Evolutionary conservation across 2,888 invertebrate genomes (phyloP), one percentile per base, ranked within the genome.

Genomic region (Hipparchia sbordonii): DNA sequence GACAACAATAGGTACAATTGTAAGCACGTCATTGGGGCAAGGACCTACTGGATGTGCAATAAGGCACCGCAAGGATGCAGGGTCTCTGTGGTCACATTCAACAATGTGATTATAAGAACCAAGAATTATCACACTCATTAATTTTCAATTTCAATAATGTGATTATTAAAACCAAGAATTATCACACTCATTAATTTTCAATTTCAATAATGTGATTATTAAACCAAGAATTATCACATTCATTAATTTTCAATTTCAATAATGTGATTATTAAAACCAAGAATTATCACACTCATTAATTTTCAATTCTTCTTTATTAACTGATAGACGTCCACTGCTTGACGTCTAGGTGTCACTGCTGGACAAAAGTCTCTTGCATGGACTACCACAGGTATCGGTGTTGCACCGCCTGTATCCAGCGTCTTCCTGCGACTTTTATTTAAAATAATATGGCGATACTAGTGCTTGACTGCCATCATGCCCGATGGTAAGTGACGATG

Each of bases 11-110:
- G 39, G 59, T 60, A 6, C 5, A 39, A 60, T 39, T 39, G 59
- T 39, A 60, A 60, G 39, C 12, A 39, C 39, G 39, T 2, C 39
- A 51, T 66, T 33, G 82, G 80, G 0, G 59, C 74, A 0, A 79
- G 77, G 61, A 80, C 78, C 0, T 80, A 81, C 70, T 85, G 85
- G 85, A 63, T 75, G 7, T 85, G 85, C 75, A 82, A 82, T 69
- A 79, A 82, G 68, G 81, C 82, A 0, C 78, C 79, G 0, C 77
- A 77, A 6, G 83, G 83, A 0, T 86, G 86, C 71, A 79, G 76
- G 46, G 82, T 81, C 13, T 73, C 78, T 6, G 73, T 83, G 10
- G 66, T 80, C 6, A 84, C 84, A 0, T 68, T 77, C 23, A 77
- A 81, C n/a, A 77, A 79, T 62, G 71, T 74, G n/a, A 81, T 85